Conservation (phyloP, 2,888 invertebrate species). For the Linyphia triangularis region DNA sequence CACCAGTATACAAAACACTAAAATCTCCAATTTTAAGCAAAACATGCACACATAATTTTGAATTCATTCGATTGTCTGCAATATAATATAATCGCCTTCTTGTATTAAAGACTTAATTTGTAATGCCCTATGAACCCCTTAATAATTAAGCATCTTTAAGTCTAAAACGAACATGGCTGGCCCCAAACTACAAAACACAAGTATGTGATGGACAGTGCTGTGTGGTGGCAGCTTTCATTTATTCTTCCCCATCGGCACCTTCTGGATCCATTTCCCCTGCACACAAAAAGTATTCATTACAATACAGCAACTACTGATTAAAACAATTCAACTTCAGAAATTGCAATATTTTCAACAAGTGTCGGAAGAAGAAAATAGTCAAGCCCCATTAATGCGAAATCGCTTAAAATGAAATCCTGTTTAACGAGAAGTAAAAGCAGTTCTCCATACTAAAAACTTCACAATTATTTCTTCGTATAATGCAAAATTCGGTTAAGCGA, state of each 20-base stretch:
- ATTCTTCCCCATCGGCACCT: conserved; percentile 63
- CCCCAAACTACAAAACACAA: conserved; percentile 69
- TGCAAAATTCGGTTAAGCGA: too few species aligned
- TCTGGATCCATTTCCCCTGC: conserved; percentile 70
- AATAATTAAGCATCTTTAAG: background rate
- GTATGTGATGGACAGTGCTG: conserved; percentile 72
- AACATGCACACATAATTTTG: background rate
- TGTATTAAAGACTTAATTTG: background rate
- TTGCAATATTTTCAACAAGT: too few species aligned
- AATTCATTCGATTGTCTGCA: background rate
- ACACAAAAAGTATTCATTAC: background rate
- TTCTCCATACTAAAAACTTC: too few species aligned
- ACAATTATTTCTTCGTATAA: too few species aligned
- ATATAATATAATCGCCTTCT: background rate
- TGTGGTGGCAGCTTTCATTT: conserved; percentile 68
- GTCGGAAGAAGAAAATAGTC: too few species aligned
- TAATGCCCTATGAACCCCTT: conserved; percentile 30
- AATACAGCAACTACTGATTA: too few species aligned
- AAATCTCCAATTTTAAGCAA: background rate
- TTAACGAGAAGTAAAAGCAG: too few species aligned
- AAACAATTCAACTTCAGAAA: too few species aligned
- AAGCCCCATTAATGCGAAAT: too few species aligned
- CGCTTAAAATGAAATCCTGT: too few species aligned
- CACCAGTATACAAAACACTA: background rate
- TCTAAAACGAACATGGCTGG: conserved; percentile 53